Conservation (phyloP, 2,797 vertebrate species). For the Pogoniulus pusillus region DNA sequence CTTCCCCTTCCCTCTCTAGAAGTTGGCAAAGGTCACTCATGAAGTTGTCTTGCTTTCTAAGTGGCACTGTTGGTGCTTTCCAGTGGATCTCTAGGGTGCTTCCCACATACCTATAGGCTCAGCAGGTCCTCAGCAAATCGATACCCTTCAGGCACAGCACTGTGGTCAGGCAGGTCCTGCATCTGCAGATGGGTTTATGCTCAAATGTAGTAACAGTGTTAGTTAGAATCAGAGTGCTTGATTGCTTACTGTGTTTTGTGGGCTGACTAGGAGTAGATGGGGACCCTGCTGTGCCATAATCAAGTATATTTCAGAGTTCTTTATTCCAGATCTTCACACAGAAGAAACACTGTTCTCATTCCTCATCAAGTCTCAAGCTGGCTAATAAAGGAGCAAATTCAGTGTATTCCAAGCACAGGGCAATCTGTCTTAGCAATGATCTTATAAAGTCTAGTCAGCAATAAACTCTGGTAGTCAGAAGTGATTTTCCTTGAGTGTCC, state of each 20-base stretch:
- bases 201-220: not conserved
- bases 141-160: not conserved
- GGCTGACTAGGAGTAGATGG: not conserved
- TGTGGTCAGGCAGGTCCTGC: not conserved
- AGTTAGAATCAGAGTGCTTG: not conserved
- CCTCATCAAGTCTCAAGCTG: not conserved
- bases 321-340: not conserved
- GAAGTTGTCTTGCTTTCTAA: not conserved
- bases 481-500: constrained; percentile 11
- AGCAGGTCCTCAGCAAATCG: not conserved
- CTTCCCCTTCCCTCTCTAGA: not conserved
- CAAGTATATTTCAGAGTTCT: not conserved
- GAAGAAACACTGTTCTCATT: not conserved
- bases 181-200: not conserved
- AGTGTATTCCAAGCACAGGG: not conserved
- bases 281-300: not conserved
- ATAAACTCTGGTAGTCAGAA: not conserved
- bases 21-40: not conserved
- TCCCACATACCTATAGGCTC: not conserved
- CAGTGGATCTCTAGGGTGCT: not conserved
- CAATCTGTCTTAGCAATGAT: not conserved
- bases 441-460: not conserved
- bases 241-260: not conserved
- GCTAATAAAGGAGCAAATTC: not conserved
- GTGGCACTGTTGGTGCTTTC: no score